A percentile compares a stretch with the other conserved stretches of the same genome.
Conservation (phyloP, 2,113 vertebrate genomes). For the Nothoprocta pentlandii region DNA sequence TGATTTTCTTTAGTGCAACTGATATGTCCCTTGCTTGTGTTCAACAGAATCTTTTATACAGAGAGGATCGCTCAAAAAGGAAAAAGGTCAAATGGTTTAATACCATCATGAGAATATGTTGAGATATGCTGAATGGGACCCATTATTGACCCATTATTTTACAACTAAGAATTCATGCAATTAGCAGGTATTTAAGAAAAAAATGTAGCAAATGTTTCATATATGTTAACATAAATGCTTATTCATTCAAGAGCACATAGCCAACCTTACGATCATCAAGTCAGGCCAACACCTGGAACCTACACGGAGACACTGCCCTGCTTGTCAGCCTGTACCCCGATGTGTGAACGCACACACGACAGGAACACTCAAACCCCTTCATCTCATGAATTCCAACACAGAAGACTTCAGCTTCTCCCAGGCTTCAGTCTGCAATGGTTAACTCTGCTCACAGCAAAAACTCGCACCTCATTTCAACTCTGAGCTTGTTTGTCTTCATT, state of each 20-base stretch:
- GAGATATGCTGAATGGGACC: neutral
- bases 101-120: neutral
- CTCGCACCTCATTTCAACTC: neutral
- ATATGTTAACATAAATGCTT: neutral
- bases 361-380: neutral
- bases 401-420: neutral
- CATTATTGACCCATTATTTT: neutral
- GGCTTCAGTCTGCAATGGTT: neutral
- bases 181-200: neutral
- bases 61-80: neutral
- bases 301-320: neutral
- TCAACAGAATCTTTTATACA: neutral
- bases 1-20: neutral
- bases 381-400: neutral
- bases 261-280: neutral
- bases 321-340: neutral
- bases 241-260: neutral
- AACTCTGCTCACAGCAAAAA: neutral
- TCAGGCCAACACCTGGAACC: neutral
- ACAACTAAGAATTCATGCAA: neutral
- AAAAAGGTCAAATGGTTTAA: neutral
- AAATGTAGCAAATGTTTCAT: neutral
- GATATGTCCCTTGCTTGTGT: neutral
- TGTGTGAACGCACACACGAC: no score
- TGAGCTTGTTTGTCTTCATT: neutral